Conservation (phyloP, 1,140 invertebrate species). For the Papilio xuthus region DNA sequence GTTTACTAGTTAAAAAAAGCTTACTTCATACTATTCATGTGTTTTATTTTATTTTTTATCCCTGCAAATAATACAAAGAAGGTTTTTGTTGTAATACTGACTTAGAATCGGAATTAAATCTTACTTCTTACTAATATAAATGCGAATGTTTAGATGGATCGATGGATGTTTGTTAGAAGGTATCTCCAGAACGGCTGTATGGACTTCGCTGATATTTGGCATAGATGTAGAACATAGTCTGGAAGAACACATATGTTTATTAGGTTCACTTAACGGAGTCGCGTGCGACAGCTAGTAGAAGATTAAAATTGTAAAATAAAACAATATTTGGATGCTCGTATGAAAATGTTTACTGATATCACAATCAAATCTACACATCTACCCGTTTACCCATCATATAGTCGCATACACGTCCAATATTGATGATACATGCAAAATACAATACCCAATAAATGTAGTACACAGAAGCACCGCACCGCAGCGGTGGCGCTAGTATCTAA, state of each 20-base stretch:
- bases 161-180: no score
- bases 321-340: conserved; percentile 78
- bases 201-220: no score
- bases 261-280: no score
- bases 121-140: no score
- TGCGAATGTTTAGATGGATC: no score
- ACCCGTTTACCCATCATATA: conserved; percentile 72
- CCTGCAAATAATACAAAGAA: not conserved
- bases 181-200: no score
- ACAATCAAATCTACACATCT: conserved; percentile 81
- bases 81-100: no score
- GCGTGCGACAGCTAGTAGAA: no score
- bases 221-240: no score
- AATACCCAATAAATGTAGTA: conserved; percentile 51
- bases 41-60: conserved; percentile 54
- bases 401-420: conserved; percentile 69
- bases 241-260: no score
- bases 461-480: conserved; percentile 52
- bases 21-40: conserved; percentile 71
- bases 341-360: conserved; percentile 82
- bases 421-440: conserved; percentile 69
- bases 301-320: conserved; percentile 64
- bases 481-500: conserved; percentile 55
- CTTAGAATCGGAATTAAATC: not conserved
- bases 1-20: conserved; percentile 78